Evolutionary conservation across 2,888 invertebrate genomes (phyloP).

Genomic region (Spodoptera picta): DNA sequence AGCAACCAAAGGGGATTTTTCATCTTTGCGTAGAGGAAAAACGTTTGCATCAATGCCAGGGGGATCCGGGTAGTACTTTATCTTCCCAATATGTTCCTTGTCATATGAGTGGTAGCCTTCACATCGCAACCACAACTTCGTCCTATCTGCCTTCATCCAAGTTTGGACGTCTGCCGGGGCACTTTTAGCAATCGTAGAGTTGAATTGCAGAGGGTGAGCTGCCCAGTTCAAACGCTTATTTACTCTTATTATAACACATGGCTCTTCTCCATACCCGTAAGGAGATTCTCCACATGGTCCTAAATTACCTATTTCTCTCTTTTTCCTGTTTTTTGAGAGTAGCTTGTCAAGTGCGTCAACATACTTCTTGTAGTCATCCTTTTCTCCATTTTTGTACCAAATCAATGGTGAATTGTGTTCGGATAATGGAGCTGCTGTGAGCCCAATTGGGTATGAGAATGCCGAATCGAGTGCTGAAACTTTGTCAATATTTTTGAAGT

Average conservation of each 20-base stretch:
- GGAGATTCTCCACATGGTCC: constrained; percentile 78
- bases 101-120: constrained; percentile 76
- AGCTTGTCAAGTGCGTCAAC: constrained; percentile 70
- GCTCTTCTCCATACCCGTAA: constrained; percentile 77
- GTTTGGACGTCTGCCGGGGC: constrained; percentile 68
- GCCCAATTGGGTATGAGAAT: constrained; percentile 70
- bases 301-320: constrained; percentile 61
- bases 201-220: constrained; percentile 68
- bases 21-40: constrained; percentile 67
- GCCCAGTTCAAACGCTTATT: constrained; percentile 77
- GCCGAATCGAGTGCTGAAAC: constrained; percentile 52
- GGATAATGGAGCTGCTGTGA: constrained; percentile 75
- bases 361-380: constrained; percentile 72
- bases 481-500: constrained; percentile 60
- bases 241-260: constrained; percentile 78
- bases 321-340: constrained; percentile 61
- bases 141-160: constrained; percentile 68
- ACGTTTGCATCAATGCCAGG: constrained; percentile 75
- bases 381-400: constrained; percentile 71
- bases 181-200: constrained; percentile 57
- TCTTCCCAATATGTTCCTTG: constrained; percentile 76
- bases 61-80: constrained; percentile 79
- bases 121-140: constrained; percentile 76
- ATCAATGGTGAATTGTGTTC: constrained; percentile 70
- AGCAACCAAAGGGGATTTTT: constrained; percentile 72